Evolutionary conservation across 2,113 vertebrate genomes (phyloP).

Genomic region (Eubucco bourcierii): DNA sequence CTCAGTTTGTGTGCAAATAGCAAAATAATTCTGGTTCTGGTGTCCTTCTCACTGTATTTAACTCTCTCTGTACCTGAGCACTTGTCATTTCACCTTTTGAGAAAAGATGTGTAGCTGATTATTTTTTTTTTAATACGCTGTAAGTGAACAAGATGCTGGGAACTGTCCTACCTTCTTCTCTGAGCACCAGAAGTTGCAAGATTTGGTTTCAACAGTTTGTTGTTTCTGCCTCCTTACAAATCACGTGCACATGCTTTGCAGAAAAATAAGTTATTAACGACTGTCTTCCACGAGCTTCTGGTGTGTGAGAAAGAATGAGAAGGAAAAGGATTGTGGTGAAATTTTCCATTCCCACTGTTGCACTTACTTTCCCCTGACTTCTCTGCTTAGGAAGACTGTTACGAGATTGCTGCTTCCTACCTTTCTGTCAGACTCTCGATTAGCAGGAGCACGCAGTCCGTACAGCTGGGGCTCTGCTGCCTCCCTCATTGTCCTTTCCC

Average conservation of each 20-base stretch:
- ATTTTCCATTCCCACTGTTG: background rate
- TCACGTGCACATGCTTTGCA: background rate
- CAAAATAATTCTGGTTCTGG: background rate
- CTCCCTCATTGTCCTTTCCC: constrained; percentile 22
- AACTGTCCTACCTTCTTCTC: background rate
- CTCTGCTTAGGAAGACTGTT: background rate
- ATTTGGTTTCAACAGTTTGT: background rate
- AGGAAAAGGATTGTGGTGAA: background rate
- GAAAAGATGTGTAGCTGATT: background rate
- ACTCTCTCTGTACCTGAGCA: background rate
- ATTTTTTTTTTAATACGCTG: background rate
- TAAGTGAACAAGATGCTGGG: background rate
- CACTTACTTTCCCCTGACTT: background rate
- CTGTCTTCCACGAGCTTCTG: background rate
- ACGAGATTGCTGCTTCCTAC: constrained; percentile 23
- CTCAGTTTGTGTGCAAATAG: background rate
- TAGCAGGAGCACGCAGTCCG: background rate
- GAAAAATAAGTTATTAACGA: background rate
- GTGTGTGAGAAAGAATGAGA: background rate
- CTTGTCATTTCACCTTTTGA: background rate
- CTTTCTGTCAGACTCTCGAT: constrained; percentile 53
- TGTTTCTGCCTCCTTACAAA: background rate
- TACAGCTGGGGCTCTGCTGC: constrained; percentile 56
- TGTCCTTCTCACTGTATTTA: background rate
- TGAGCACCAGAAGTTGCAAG: background rate